Evolutionary conservation across 2,797 vertebrate species (phyloP).

Genomic region (Gambelia wislizenii): DNA sequence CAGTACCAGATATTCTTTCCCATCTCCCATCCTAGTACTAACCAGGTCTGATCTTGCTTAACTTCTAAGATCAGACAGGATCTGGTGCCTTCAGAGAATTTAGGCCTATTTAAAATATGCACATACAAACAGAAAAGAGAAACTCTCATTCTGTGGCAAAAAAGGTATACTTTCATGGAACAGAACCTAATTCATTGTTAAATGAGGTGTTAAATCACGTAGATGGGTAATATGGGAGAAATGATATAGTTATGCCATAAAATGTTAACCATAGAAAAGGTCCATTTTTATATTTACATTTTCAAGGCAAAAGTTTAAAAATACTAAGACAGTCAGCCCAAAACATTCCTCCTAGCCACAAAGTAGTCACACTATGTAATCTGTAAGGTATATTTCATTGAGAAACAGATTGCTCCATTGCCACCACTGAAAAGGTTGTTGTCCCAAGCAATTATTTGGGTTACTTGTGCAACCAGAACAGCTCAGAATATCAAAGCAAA

Average conservation of each 20-base stretch:
- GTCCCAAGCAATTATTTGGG: background rate
- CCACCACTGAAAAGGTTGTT: background rate
- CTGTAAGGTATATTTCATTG: background rate
- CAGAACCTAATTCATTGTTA: background rate
- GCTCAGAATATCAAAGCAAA: constrained; percentile 4
- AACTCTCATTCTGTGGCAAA: background rate
- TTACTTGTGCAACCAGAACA: background rate
- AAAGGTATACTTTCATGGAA: background rate
- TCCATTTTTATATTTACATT: background rate
- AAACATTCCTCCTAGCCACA: background rate
- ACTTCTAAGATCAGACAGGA: too few relatives aligned
- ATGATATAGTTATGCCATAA: background rate
- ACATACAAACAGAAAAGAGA: background rate
- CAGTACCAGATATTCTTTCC: background rate
- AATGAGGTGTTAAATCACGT: background rate
- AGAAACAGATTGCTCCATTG: background rate
- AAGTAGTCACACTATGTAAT: background rate
- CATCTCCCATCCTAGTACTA: too few relatives aligned
- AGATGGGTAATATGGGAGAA: background rate
- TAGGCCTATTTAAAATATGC: background rate
- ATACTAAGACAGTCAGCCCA: background rate
- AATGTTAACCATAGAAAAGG: background rate
- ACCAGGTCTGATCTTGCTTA: too few relatives aligned
- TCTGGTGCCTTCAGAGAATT: too few relatives aligned
- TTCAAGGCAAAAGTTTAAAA: background rate